These are phyloP conservation scores for Pristionchus fissidentatus DNA, from an alignment of 2,888 invertebrate species.

Conservation along the genomic window DNA sequence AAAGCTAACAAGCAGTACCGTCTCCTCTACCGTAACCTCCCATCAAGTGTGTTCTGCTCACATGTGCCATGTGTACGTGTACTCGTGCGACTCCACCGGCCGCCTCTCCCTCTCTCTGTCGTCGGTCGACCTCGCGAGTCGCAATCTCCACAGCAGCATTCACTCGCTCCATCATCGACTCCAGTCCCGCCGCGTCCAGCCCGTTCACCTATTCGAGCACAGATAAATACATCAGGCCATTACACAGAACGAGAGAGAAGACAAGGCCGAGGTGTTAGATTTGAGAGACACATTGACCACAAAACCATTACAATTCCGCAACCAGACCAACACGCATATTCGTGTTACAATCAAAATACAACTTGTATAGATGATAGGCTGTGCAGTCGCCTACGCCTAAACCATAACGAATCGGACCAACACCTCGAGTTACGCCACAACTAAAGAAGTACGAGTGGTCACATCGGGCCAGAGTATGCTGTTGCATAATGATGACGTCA, in stretches of 20 bases:
- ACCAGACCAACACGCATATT: background rate
- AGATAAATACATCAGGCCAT: background rate
- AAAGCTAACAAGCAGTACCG: background rate
- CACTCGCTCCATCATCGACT: slow-evolving; percentile 17
- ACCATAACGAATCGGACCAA: background rate
- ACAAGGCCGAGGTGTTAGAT: background rate
- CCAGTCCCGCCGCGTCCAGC: slow-evolving; percentile 14
- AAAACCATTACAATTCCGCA: background rate
- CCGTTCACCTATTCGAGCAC: slow-evolving; percentile 1
- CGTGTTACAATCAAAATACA: background rate
- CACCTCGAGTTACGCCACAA: too few relatives aligned
- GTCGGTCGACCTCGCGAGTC: background rate
- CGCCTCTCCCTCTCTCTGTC: background rate
- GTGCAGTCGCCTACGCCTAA: background rate
- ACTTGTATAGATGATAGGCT: background rate
- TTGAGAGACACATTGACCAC: background rate
- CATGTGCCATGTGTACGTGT: background rate
- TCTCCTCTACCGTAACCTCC: background rate
- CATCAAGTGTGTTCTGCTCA: too few relatives aligned
- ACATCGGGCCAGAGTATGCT: too few relatives aligned
- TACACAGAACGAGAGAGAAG: background rate
- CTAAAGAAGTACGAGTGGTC: background rate
- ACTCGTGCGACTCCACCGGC: background rate
- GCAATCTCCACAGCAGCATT: background rate
- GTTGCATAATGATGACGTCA: too few relatives aligned